Conservation (phyloP, 2,113 vertebrate genomes). For the Ictalurus furcatus region DNA sequence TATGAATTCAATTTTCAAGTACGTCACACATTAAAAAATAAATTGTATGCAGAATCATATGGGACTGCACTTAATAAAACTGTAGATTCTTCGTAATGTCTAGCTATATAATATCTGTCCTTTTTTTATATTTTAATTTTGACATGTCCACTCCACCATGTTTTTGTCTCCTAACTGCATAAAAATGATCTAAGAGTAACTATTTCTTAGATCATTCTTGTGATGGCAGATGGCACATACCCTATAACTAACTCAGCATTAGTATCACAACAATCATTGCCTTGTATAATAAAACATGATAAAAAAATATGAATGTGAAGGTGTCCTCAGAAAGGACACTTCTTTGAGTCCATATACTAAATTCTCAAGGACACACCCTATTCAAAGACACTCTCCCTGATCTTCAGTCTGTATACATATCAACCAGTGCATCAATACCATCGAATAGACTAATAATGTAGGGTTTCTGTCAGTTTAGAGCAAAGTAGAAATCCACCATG, state of each 20-base stretch:
- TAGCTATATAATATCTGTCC: neutral
- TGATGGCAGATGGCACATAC: neutral
- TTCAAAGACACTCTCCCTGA: neutral
- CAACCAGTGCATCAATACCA: neutral
- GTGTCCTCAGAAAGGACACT: neutral
- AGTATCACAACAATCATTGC: neutral
- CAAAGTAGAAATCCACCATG: neutral
- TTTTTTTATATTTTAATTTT: neutral
- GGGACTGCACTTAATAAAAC: neutral
- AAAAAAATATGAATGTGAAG: neutral
- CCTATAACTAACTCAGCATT: neutral
- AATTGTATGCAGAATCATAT: neutral
- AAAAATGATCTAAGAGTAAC: neutral
- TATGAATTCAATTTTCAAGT: neutral
- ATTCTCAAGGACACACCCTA: neutral
- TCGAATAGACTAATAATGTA: neutral
- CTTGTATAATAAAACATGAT: neutral
- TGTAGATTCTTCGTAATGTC: neutral
- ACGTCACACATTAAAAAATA: neutral
- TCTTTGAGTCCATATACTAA: neutral
- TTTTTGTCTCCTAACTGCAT: neutral
- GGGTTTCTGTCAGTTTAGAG: neutral
- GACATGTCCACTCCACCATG: neutral
- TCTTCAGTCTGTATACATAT: neutral
- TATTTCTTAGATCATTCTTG: neutral